Evolutionary conservation across 92 coral and sea anemone genomes (phyloP).

Genomic region (Ricordea florida): DNA sequence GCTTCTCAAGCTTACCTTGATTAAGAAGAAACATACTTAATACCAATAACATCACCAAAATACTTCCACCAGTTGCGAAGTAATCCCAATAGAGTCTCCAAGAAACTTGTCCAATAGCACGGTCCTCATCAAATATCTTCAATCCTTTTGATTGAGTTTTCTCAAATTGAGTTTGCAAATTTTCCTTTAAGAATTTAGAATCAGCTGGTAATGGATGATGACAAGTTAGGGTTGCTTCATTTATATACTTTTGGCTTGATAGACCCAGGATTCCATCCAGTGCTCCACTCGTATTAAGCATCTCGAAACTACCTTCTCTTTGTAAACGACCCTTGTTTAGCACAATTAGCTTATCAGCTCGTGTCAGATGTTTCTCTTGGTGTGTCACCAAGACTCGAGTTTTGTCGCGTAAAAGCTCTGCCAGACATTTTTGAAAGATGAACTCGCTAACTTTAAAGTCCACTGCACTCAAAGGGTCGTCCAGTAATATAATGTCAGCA

Average conservation of each 20-base stretch:
- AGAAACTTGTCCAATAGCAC: background rate
- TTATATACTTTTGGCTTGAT: background rate
- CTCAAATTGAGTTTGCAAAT: too few relatives aligned
- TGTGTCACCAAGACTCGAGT: background rate
- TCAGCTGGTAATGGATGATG: too few relatives aligned
- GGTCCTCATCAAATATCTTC: background rate
- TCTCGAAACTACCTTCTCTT: background rate
- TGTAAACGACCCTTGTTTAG: background rate
- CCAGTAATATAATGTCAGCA: background rate
- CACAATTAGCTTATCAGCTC: too few relatives aligned
- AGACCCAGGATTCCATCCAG: background rate
- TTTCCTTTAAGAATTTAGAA: too few relatives aligned
- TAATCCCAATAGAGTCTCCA: background rate
- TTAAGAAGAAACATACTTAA: too few relatives aligned
- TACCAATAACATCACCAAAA: too few relatives aligned
- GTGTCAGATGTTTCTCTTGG: background rate
- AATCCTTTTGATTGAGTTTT: background rate
- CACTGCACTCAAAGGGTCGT: conserved; percentile 5
- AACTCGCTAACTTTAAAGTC: background rate
- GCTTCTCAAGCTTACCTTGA: too few relatives aligned
- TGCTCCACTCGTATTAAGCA: background rate
- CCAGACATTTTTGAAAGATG: background rate
- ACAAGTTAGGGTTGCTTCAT: too few relatives aligned
- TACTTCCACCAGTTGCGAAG: too few relatives aligned
- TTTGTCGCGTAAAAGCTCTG: background rate